phyloP scores from a whole-genome alignment of 2,888 invertebrate genomes.

The Argynnis bischoffii region DNA sequence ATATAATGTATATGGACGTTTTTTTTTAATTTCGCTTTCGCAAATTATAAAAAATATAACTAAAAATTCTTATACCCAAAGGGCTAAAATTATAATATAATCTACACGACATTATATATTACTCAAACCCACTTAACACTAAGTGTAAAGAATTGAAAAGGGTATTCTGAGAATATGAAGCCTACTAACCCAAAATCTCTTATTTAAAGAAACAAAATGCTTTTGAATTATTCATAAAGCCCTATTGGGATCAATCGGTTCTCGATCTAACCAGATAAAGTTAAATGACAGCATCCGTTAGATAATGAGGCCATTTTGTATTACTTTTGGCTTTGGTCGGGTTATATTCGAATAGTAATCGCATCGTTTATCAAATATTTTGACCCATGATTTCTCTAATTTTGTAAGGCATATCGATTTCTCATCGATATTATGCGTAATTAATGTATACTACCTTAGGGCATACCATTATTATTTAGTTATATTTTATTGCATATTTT shows the following conservation, averaged over 20 bases:
- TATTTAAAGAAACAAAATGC: constrained; percentile 30
- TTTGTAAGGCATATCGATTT: constrained; percentile 1
- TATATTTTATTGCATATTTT: too few relatives aligned
- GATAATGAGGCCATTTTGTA: constrained; percentile 13
- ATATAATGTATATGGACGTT: too few relatives aligned
- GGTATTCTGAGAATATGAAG: constrained; percentile 2
- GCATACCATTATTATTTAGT: too few relatives aligned
- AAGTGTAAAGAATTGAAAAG: background rate
- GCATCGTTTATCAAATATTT: constrained; percentile 18
- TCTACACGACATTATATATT: too few relatives aligned
- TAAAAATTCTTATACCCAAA: too few relatives aligned
- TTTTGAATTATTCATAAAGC: constrained; percentile 37
- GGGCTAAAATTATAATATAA: too few relatives aligned
- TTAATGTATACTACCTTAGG: background rate
- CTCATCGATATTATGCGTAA: background rate
- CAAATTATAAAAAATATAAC: too few relatives aligned
- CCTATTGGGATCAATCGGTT: constrained; percentile 31
- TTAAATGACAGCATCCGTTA: constrained; percentile 26
- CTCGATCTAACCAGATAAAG: constrained; percentile 30
- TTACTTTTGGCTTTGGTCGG: constrained; percentile 18
- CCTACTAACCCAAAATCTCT: constrained; percentile 28
- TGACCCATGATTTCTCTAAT: constrained; percentile 37
- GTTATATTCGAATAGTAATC: constrained; percentile 14
- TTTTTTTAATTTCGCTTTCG: too few relatives aligned
- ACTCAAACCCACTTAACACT: too few relatives aligned